Percentiles rank a stretch among this genome's conserved stretches.
phyloP scores from a whole-genome alignment of 2,888 invertebrate species.

The Watsonalla cultraria region DNA sequence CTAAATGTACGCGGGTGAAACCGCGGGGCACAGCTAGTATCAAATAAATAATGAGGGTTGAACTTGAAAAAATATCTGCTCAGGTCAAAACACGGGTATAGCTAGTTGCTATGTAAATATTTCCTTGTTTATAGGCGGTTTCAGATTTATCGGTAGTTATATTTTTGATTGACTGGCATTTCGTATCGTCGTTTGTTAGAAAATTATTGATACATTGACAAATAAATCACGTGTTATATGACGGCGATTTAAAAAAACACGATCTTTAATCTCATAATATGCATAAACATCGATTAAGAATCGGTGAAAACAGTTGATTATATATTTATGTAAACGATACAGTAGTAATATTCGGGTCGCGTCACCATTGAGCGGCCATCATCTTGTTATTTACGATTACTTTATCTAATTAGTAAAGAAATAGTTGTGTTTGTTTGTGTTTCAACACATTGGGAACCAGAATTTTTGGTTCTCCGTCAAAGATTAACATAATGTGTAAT shows the following conservation, averaged over 20 bases:
- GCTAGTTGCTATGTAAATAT: too few relatives aligned
- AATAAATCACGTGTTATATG: neutral
- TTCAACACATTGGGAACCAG: conserved; percentile 5
- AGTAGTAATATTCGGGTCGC: conserved; percentile 6
- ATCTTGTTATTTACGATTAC: conserved; percentile 22
- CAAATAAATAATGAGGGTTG: too few relatives aligned
- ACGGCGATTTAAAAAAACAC: neutral
- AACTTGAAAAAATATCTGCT: too few relatives aligned
- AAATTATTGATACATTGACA: neutral
- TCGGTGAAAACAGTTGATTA: conserved; percentile 6
- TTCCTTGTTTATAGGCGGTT: too few relatives aligned
- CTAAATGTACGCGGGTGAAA: too few relatives aligned
- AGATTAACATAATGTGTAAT: neutral
- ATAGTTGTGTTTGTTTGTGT: conserved; percentile 8
- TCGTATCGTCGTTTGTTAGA: neutral
- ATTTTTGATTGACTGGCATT: neutral
- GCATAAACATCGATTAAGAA: conserved; percentile 10
- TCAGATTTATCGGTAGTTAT: neutral
- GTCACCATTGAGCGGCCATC: conserved; percentile 21
- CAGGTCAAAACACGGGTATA: too few relatives aligned
- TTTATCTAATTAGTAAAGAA: conserved; percentile 12
- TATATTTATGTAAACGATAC: conserved; percentile 17
- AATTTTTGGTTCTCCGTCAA: neutral
- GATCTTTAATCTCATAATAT: neutral
- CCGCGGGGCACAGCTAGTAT: too few relatives aligned